Percentiles rank a stretch among this genome's conserved stretches.
Evolutionary conservation across 2,797 vertebrate genomes (phyloP).

Genomic region (Girardinus metallicus): DNA sequence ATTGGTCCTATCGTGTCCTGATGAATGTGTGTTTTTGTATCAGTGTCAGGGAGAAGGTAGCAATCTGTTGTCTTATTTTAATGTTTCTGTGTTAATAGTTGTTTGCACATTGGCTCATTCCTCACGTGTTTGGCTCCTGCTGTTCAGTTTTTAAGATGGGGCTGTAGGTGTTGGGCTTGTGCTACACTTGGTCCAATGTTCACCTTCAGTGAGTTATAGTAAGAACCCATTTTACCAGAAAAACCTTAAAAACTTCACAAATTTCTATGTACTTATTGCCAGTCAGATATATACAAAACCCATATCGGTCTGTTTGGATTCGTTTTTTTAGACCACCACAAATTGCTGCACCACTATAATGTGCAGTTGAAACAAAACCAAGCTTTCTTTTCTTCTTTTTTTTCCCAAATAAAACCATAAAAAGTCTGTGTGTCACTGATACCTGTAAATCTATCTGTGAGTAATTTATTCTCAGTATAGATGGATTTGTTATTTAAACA

Average conservation of each 20-base stretch:
- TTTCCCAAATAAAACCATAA: not conserved
- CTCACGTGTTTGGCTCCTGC: not conserved
- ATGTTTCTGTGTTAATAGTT: not conserved
- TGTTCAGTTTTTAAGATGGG: not conserved
- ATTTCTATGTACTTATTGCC: not conserved
- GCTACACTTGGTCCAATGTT: not conserved
- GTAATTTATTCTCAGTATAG: not conserved
- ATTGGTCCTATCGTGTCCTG: constrained; percentile 53
- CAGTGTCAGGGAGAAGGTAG: not conserved
- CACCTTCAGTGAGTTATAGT: not conserved
- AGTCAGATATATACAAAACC: no score
- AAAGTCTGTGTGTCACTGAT: not conserved
- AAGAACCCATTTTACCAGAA: not conserved
- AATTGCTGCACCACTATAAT: not conserved
- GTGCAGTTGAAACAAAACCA: not conserved
- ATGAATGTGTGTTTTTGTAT: constrained; percentile 33
- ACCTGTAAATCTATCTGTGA: not conserved
- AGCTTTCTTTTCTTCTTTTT: not conserved
- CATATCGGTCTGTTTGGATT: not conserved
- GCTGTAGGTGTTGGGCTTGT: not conserved
- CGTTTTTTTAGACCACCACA: not conserved
- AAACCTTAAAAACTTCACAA: not conserved
- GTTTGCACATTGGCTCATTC: not conserved
- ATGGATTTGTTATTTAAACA: not conserved
- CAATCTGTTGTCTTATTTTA: constrained; percentile 21